Evolutionary conservation across 2,888 invertebrate species (phyloP).

Genomic region (Amphipyra berbera): DNA sequence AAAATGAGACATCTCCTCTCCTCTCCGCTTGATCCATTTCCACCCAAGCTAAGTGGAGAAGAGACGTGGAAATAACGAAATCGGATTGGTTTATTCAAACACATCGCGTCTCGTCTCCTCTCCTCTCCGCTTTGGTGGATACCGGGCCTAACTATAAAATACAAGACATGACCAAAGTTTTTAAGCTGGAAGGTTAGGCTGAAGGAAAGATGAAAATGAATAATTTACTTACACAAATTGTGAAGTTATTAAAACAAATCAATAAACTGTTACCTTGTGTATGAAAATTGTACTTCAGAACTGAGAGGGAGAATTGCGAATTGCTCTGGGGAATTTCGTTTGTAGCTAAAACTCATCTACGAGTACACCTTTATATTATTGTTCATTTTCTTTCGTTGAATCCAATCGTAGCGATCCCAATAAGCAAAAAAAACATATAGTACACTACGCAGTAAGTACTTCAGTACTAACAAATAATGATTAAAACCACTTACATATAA

Average conservation of each 20-base stretch:
- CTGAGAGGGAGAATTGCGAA: neutral
- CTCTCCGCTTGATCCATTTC: no score
- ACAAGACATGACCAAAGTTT: no score
- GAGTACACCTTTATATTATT: neutral
- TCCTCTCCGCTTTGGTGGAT: no score
- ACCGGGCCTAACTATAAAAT: no score
- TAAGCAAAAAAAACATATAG: neutral
- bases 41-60: no score
- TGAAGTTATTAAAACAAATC: neutral
- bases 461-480: no score
- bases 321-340: conserved; percentile 1
- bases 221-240: neutral
- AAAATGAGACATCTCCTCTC: no score
- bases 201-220: neutral
- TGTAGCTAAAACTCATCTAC: neutral
- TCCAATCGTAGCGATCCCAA: neutral
- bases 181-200: neutral
- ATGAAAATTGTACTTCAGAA: conserved; percentile 1
- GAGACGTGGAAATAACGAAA: no score
- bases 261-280: neutral
- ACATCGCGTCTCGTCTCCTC: no score
- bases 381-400: neutral
- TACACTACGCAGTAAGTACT: neutral
- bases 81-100: no score
- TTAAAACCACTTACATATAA: no score